Base-by-base conservation (phyloP, 2,797 vertebrate genomes). In the Cygnus olor region DNA sequence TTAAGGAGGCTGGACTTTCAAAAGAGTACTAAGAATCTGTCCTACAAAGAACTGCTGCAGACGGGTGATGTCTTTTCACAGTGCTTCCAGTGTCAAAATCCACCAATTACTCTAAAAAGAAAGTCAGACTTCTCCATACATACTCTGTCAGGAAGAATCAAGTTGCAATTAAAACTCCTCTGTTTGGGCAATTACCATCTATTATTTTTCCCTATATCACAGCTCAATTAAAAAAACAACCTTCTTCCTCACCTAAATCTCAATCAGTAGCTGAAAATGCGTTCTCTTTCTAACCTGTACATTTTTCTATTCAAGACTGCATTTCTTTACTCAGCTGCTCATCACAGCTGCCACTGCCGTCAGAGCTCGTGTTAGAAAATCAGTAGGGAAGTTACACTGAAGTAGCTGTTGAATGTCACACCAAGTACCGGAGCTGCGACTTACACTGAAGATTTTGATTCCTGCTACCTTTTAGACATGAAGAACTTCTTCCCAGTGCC, bases 401-500 rank as follows among this genome's bases (percentile, higher is more conserved):
- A 79, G 47, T 2, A 51, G 79, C 53, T 63, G 83, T 0, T 30
- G 49, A 30, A 24, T 10, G 64, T 76, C 73, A 40, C 2, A 8
- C 30, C 34, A 72, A 40, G 85, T 76, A 49, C 44, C 64, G 30
- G 54, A 60, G 51, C 71, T 47, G 54, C 28, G 38, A 3, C 38
- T 27, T 3, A 14, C 54, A 7, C 0, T 0, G 17, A 5, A 25
- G 32, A 34, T 2, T 51, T n/a, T 3, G 18, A 85, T 32, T 36
- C 69, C 11, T 40, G 28, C 65, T 16, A 28, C 54, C 38, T 61
- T 27, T 9, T 20, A 2, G 42, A 40, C 0, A 18, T 21, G 24
- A 32, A 34, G 34, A 72, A 40, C 73, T 38, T 15, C 30, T 34
- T 34, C 69, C 44, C 4, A 6, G 57, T 6, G 24, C 44, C 49